Evolutionary conservation across 2,888 invertebrate genomes (phyloP), one percentile per base, ranked within the genome.

Genomic region (Microctonus aethiopoides): DNA sequence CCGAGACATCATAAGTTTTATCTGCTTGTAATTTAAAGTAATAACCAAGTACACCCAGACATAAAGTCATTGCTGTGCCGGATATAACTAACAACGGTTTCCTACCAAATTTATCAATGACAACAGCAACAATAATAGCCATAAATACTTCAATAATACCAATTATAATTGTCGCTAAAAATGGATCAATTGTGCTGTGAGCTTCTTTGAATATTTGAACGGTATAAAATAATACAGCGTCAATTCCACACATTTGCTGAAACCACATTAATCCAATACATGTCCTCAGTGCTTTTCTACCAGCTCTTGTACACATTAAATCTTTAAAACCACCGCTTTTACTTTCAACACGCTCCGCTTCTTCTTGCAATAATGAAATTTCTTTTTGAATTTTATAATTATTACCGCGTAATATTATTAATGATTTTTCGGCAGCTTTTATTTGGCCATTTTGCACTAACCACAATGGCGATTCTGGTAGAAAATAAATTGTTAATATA

Each of bases 71-170:
- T 0, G 87, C 81, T 6, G 84, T 56, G 0, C 89, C 88, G 0
- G 89, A 89, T 24, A 89, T 69, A 2, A 90, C 81, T 6, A 91
- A 84, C 16, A 91, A 83, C 7, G 88, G 84, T 68, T 88, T 86
- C 16, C 91, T 80, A 0, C 91, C 91, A 51, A 87, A 87, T 71
- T 85, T 81, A 79, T 91, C 91, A 10, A 88, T 87, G 0, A 88
- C 80, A 1, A 85, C 74, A 0, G 87, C 82, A 0, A 87, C 84
- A 16, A 83, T 77, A 11, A 85, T 77, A 0, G 87, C 83, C 79
- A 84, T 84, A 11, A 84, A 26, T 7, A 86, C 83, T 76, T 90
- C 90, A 2, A 90, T 88, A 0, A 86, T 71, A 0, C 89, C 90
- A 39, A 90, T 87, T n/a, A 89, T 80, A 10, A 90, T 88, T 1